Evolutionary conservation across 92 coral and sea anemone genomes (phyloP), one percentile per base, ranked within the genome.

Genomic region (Plumapathes pennacea): DNA sequence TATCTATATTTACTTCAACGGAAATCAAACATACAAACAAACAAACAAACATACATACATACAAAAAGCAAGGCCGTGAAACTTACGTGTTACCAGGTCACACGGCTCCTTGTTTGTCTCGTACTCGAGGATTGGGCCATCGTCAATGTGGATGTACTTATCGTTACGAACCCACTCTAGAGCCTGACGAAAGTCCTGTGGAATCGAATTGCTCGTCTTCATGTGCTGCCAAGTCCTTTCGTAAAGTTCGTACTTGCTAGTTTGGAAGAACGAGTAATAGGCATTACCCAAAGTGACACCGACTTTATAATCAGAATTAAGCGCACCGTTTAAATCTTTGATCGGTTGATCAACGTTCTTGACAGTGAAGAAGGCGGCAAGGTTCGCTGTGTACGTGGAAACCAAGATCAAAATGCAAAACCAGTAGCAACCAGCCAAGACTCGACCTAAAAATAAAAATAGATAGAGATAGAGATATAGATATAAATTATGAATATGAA

Each of bases 351-450:
- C 25, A 11, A 56, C 57, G 50, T 27, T 67, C 28, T 67, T 69
- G 27, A 76, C 83, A 11, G 83, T 76, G 29, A 74, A 66, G 15
- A 74, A 82, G 0, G 89, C 89, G 1, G 89, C 89, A 2, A 82
- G 79, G 65, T 82, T 82, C 7, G 88, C 88, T 1, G 88, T 81
- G 54, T 81, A 74, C 31, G 88, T 74, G 11, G 88, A 74, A 10
- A 81, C 64, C 34, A 62, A 81, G 18, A 81, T 68, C 7, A 81
- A 78, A 8, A 81, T 63, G 11, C 88, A 81, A 30, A 81, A 81
- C 88, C 88, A 81, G 55, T 67, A 81, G 36, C 81, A 40, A 15
- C 88, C 82, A 0, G 86, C 62, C 13, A 80, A 43, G 36, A 80
- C 72, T 1, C 86, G 86, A 5, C 86, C 86, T 80, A 25, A 21